Conservation (phyloP, 64 coral and sea anemone genomes). For the Stichodactyla helianthus region DNA sequence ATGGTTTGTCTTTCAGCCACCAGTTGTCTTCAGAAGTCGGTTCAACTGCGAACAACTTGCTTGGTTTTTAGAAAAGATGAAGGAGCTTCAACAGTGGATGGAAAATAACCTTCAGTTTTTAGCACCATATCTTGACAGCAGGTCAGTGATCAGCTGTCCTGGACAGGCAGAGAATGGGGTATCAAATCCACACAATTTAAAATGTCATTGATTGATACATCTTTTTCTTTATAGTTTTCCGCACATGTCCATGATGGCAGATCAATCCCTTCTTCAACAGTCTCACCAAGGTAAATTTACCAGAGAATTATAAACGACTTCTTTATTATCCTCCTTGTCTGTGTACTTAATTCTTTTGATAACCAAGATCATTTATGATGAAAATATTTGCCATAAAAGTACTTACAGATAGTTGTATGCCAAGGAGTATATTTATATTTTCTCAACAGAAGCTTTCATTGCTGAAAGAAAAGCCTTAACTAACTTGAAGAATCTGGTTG, state of each 20-base stretch:
- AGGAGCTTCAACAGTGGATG: slow-evolving; percentile 82
- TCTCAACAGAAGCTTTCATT: slow-evolving; percentile 54
- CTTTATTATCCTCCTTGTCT: too few species aligned
- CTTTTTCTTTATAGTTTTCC: slow-evolving; percentile 45
- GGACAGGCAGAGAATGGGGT: too few species aligned
- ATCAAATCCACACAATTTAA: too few species aligned
- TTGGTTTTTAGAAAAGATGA: slow-evolving; percentile 83
- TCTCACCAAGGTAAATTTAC: slow-evolving; percentile 65
- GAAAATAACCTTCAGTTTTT: slow-evolving; percentile 87
- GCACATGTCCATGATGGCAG: slow-evolving; percentile 50
- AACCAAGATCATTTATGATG: too few species aligned
- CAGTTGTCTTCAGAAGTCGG: slow-evolving; percentile 57
- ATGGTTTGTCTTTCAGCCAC: not conserved
- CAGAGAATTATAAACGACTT: too few species aligned
- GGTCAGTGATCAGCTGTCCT: slow-evolving; percentile 25
- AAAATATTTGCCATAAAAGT: too few species aligned
- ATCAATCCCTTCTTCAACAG: slow-evolving; percentile 60
- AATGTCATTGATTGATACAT: not conserved
- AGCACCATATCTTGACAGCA: slow-evolving; percentile 55
- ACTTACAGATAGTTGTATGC: too few species aligned
- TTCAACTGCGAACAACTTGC: slow-evolving; percentile 67
- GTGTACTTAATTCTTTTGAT: too few species aligned
- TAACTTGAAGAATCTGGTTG: slow-evolving; percentile 66
- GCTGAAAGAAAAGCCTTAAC: slow-evolving; percentile 68
- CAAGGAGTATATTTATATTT: not conserved